Conservation (phyloP, 2,113 vertebrate species). For the Bubalus kerabau region DNA sequence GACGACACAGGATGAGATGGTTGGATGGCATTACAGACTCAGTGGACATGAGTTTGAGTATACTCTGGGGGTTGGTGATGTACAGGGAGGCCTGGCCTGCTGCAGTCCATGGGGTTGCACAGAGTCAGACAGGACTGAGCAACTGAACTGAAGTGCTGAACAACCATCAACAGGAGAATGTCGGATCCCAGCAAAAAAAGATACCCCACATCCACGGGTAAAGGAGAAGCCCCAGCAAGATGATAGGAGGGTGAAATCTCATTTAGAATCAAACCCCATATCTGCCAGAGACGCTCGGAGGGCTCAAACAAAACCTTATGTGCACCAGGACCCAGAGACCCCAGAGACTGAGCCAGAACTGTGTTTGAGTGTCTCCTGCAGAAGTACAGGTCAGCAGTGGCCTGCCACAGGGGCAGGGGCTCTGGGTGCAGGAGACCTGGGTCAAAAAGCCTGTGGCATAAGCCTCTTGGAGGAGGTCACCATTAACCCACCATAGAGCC, state of each 20-base stretch:
- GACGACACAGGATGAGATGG: not conserved
- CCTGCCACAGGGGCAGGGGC: not conserved
- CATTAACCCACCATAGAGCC: not conserved
- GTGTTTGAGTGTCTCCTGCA: not conserved
- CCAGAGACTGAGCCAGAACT: not conserved
- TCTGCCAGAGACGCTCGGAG: fast-evolving
- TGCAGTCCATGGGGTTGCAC: not conserved
- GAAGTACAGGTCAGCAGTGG: not conserved
- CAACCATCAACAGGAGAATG: not conserved
- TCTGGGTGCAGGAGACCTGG: not conserved
- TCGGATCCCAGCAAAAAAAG: not conserved
- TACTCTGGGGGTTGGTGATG: not conserved
- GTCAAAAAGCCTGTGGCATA: not conserved
- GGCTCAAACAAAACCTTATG: not conserved
- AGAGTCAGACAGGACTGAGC: not conserved
- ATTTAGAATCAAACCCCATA: not conserved
- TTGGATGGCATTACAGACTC: not conserved
- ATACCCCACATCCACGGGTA: not conserved
- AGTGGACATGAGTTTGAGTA: not conserved
- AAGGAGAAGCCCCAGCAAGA: not conserved
- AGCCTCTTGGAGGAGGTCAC: not conserved
- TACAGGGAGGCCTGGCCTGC: not conserved
- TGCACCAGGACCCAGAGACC: not conserved
- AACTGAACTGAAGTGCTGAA: not conserved
- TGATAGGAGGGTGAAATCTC: not conserved